Base-by-base conservation (phyloP, 2,113 vertebrate genomes). In the Chaetops frenatus region DNA sequence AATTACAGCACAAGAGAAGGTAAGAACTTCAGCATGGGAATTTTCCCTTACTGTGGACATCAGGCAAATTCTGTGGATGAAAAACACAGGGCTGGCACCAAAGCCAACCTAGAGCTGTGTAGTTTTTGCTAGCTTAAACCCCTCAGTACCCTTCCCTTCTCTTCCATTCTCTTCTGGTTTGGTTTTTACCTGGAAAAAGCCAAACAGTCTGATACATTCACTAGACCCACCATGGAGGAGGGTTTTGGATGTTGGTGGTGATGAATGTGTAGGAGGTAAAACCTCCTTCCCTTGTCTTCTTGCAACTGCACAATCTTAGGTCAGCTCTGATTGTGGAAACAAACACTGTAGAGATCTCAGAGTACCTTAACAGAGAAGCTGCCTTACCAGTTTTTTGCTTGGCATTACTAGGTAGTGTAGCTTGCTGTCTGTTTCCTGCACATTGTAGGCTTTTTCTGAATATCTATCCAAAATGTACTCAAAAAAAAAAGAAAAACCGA, bases 201-300 rank as follows among this genome's bases (percentile, higher is more conserved):
- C 35, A 42, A 22, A 11, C 23, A 20, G 9, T 18, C 6, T 38
- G 38, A 25, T 66, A 35, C 12, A 15, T 48, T 85, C 57, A 7
- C 10, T 86, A 40, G 28, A 33, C 29, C 7, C 8, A 45, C 21
- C 25, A 4, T 2, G 13, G 56, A 33, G 28, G 10, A 60, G 2
- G 2, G 1, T 15, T 85, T 40, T 71, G 33, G 35, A 22, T 0
- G 1, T 1, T 15, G 8, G 15, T 50, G 48, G 13, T 53, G 21
- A 25, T 58, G 16, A 53, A 36, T 15, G 2, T 69, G 15, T 79
- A 18, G 48, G 44, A 76, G n/a, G 16, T 3, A 24, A 31, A 44
- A 31, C 27, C 12, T 58, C 2, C 33, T 66, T 81, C 25, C 22
- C 10, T 70, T 4, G 7, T 45, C 12, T 45, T 86, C 1, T 44